Base-by-base conservation (phyloP, 35 echinoderm and acorn worm genomes). In the Anneissia japonica region DNA sequence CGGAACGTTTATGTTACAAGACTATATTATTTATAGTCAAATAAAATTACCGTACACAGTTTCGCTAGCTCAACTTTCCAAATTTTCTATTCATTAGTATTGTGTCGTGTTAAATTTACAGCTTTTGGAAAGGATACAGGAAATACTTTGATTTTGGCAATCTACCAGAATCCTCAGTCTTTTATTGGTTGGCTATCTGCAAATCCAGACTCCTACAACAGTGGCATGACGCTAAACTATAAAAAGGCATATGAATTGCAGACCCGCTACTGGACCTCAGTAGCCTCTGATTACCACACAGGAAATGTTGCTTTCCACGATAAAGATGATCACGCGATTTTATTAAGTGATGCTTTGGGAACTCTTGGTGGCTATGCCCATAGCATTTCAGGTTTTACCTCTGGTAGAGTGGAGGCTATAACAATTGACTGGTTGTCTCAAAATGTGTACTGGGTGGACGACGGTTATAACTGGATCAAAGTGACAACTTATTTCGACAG, bases 401-500 rank as follows among this genome's bases (percentile, higher is more conserved):
- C 75, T 3, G 75, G 32, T 10, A 35, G 31, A 33, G 75, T 77
- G 31, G 75, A 77, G 0, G 75, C 4, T 6, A 9, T 77, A 37
- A 23, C 75, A 12, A 37, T 77, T 77, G 75, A 77, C 75, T 77
- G 75, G 75, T 37, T 77, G 75, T 19, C 75, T 19, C 30, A 77
- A 12, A 77, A 77, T 77, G 35, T 77, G 21, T 77, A 77, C 75
- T 77, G 75, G 75, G 35, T 37, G 3, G 75, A 77, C 33, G 75
- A 33, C 19, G 75, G 32, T 4, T 77, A 77, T 31, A 77, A 77
- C 21, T 77, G 75, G 75, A 77, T 77, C 35, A 77, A 77, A 37
- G 33, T 77, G 75, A 35, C 75, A 6, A 34, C 3, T 77, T 77
- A 77, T 37, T 4, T 3, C 26, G 79, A 37, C 6, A 26, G 19